phyloP scores from a whole-genome alignment of 1,140 invertebrate species.

The Venturia canescens region DNA sequence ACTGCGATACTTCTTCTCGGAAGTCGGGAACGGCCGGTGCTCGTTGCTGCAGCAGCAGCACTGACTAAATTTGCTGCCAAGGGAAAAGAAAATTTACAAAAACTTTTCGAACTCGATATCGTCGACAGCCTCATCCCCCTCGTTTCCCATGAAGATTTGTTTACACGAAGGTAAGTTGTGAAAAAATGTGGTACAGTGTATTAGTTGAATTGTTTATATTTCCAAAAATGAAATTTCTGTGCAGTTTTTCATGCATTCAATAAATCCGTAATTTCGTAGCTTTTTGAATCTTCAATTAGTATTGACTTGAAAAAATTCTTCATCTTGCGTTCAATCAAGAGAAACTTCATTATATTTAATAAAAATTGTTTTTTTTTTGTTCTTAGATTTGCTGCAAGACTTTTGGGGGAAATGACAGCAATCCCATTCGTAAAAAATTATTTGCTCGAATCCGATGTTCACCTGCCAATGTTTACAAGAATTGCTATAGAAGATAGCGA shows the following conservation, averaged over 20 bases:
- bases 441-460: constrained; percentile 58
- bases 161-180: constrained; percentile 61
- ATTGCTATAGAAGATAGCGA: constrained; percentile 61
- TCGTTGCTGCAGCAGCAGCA: constrained; percentile 63
- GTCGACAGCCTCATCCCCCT: constrained; percentile 62
- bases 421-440: constrained; percentile 60
- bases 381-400: constrained; percentile 68
- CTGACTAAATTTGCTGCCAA: constrained; percentile 66
- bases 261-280: background rate
- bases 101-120: constrained; percentile 65
- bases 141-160: constrained; percentile 67
- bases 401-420: constrained; percentile 66
- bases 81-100: constrained; percentile 57
- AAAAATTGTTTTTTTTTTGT: background rate
- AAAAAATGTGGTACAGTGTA: background rate
- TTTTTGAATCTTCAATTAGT: constrained; percentile 17
- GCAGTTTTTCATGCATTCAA: too few species aligned
- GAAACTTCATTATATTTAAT: too few species aligned
- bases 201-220: background rate
- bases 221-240: too few species aligned
- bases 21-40: constrained; percentile 62
- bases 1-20: constrained; percentile 67
- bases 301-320: background rate
- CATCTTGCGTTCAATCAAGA: too few species aligned
- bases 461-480: constrained; percentile 60